phyloP scores from a whole-genome alignment of 2,888 invertebrate species.

The Scaptomyza polygonia region DNA sequence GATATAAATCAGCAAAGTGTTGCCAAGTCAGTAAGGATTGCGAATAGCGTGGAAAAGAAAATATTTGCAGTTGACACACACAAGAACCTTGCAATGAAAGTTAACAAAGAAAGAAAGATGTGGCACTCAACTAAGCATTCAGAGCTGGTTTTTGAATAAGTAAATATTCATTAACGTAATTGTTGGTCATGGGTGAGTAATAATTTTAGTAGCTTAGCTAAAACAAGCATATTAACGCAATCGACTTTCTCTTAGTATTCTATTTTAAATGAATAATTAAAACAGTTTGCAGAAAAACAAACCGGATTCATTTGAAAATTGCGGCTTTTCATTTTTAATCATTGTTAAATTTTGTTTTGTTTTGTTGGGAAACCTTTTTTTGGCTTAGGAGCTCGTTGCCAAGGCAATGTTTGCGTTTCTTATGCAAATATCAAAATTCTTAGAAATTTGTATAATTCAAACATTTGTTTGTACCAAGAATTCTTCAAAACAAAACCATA shows the following conservation, averaged over 20 bases:
- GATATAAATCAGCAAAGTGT: constrained; percentile 66
- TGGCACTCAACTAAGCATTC: background rate
- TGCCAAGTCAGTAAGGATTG: constrained; percentile 25
- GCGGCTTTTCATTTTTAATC: no score
- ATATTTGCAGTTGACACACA: constrained; percentile 31
- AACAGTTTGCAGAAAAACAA: background rate
- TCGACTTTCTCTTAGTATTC: background rate
- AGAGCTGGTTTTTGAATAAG: constrained; percentile 3
- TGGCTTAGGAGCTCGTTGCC: no score
- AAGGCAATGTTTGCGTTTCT: no score
- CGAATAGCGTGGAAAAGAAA: constrained; percentile 21
- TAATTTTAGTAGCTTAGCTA: background rate
- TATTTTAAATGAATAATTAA: background rate
- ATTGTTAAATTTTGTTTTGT: background rate
- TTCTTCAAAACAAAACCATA: background rate
- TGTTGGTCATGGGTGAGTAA: background rate
- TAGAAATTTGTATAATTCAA: background rate
- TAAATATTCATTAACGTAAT: background rate
- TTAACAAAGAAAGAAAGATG: background rate
- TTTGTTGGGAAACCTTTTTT: background rate
- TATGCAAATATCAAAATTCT: background rate
- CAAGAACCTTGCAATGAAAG: background rate
- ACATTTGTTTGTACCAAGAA: background rate
- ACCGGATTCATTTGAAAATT: background rate
- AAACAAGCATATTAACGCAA: background rate